Evolutionary conservation across 2,888 invertebrate genomes (phyloP), one percentile per base, ranked within the genome.

Genomic region (Noctua comes): DNA sequence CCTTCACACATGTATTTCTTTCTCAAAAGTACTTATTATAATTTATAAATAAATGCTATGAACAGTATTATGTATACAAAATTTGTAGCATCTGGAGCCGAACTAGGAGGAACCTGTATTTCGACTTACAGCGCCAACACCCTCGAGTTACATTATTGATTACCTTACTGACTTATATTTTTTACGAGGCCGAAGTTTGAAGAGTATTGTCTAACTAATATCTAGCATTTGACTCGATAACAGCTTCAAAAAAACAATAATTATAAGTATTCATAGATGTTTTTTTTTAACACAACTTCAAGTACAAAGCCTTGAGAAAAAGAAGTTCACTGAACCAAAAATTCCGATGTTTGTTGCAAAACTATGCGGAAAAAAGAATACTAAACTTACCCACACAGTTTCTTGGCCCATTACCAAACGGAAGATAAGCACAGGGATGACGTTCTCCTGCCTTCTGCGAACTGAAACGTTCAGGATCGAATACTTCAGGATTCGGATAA

Each of bases 381-480:
- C 10, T 3, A 51, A 36, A 54, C 54, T 70, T 24, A 70, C 70
- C 70, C 21, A 71, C 70, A 40, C 70, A 71, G 21, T 71, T 71
- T 40, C 70, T 13, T 71, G 70, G 57, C 0, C 70, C 70, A 36
- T 57, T 57, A 27, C 70, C 70, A 57, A 71, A 71, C 7, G 70
- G 70, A 6, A 71, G 13, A 71, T 71, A 71, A 21, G 70, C 70
- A 71, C 70, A 71, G 36, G 70, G n/a, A 40, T 71, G 40, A 7
- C 59, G 57, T 21, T 57, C 57, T 4, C 70, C 59, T 57, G 70
- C 18, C 11, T 71, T 40, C 70, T 40, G 57, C 57, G 57, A 10
- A 71, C 57, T 27, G 21, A 71, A 71, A 1, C 71, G 21, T n/a
- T 71, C 71, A 71, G 71, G 71, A 21, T 71, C 71, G 40, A 71